Evolutionary conservation across 2,113 vertebrate genomes (phyloP), one percentile per base, ranked within the genome.

Genomic region (Chloebia gouldiae): DNA sequence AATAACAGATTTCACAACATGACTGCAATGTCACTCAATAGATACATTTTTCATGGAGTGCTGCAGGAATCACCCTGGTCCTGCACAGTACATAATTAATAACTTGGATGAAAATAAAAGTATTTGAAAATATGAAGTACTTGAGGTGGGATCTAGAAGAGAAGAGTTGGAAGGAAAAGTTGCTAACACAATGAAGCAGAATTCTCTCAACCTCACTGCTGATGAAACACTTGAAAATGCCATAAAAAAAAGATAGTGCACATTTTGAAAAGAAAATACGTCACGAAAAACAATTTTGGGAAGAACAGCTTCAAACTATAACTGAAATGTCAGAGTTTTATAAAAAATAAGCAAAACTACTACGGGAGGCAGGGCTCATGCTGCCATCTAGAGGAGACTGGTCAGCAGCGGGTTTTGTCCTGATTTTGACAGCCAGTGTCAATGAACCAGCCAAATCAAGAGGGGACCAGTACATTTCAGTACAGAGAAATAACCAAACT

Each of bases 371-470:
- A 96, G 95, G 97, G 86, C 92, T 95, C 82, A 76, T 95, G 93
- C 93, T 98, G 98, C 98, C 98, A 98, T 61, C 98, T 98, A 97
- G 87, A 97, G 98, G 97, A 71, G 35, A 65, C 8, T 7, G 18
- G 6, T 14, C 53, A 50, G 35, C 50, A 42, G 40, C 2, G 0
- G 20, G 13, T 30, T 37, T 37, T 31, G 17, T 8, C 23, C 35
- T 28, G 30, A 15, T 39, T 60, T 49, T 11, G 44, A 31, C 9
- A 33, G 30, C 18, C 60, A 35, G 2, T 8, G 76, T n/a, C 37
- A 37, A 49, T 10, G 14, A 53, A 22, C 22, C 40, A 72, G 37
- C 10, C 45, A 65, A 37, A 6, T 9, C 54, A 87, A 53, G 27
- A 64, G 3, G 9, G 5, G 10, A 76, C 24, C 25, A 31, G 11